These are phyloP conservation scores for Tenebrosternarchus preto DNA, from an alignment of 2,113 vertebrate genomes.

Conservation along the genomic window DNA sequence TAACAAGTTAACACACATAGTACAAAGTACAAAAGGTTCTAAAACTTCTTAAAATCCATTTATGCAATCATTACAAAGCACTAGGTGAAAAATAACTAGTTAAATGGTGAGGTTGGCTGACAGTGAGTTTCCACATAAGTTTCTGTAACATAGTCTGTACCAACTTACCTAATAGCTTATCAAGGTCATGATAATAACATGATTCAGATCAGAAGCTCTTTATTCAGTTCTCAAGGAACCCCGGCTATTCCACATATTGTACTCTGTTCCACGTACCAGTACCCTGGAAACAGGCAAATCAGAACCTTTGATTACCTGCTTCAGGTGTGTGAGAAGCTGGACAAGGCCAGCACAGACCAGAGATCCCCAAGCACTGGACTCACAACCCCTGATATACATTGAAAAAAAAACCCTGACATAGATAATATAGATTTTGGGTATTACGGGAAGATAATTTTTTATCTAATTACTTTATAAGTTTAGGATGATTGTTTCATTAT, in stretches of 20 bases:
- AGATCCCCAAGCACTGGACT: no score
- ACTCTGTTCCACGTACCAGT: no score
- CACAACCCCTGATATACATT: no score
- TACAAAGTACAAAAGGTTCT: background rate
- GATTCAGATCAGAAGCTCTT: no score
- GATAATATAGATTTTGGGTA: background rate
- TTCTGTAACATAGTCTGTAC: background rate
- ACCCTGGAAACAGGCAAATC: no score
- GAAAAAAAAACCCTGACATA: no score
- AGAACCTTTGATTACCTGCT: no score
- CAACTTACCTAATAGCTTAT: background rate
- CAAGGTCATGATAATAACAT: background rate
- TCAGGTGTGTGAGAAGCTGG: no score
- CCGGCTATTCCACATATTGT: no score
- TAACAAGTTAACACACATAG: background rate
- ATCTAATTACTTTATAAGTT: background rate
- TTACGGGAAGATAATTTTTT: background rate
- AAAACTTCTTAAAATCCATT: background rate
- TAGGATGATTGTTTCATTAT: background rate
- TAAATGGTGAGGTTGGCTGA: background rate
- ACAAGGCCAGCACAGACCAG: no score
- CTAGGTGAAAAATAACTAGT: background rate
- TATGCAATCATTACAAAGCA: background rate
- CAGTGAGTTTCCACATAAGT: background rate
- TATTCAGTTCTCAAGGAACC: no score